phyloP scores from a whole-genome alignment of 2,113 vertebrate species.

The Tamias sibiricus region DNA sequence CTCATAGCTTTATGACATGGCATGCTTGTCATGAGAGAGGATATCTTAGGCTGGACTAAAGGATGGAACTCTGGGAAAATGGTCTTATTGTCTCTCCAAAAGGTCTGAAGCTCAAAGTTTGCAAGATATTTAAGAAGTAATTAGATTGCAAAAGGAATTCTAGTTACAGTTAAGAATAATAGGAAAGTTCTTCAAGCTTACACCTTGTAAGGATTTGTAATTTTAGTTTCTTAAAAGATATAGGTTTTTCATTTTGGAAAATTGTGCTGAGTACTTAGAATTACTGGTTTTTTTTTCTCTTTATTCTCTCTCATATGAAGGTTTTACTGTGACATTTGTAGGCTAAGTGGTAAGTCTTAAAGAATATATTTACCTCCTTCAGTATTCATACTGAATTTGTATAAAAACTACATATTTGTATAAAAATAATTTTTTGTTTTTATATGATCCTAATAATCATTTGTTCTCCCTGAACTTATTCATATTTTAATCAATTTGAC shows the following conservation, averaged over 20 bases:
- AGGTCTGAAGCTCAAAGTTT: neutral
- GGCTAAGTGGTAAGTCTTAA: neutral
- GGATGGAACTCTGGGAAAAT: neutral
- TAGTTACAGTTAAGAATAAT: neutral
- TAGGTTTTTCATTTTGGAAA: neutral
- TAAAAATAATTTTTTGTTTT: neutral
- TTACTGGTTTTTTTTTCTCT: neutral
- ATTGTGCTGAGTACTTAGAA: neutral
- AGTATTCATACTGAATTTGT: neutral
- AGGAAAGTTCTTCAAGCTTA: neutral
- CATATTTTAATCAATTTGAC: neutral
- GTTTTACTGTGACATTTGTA: neutral
- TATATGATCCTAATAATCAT: neutral
- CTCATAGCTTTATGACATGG: neutral
- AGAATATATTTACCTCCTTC: neutral
- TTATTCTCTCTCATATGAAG: neutral
- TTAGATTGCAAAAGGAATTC: neutral
- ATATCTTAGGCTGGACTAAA: neutral
- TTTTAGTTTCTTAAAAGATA: slow-evolving; percentile 18
- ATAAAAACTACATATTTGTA: too few relatives aligned
- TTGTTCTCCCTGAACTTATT: neutral
- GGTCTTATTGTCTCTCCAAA: neutral
- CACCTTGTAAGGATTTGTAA: neutral
- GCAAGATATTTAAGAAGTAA: neutral
- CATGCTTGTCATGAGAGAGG: neutral